phyloP scores from a whole-genome alignment of 2,888 invertebrate genomes.

The Phrixothrix hirtus region DNA sequence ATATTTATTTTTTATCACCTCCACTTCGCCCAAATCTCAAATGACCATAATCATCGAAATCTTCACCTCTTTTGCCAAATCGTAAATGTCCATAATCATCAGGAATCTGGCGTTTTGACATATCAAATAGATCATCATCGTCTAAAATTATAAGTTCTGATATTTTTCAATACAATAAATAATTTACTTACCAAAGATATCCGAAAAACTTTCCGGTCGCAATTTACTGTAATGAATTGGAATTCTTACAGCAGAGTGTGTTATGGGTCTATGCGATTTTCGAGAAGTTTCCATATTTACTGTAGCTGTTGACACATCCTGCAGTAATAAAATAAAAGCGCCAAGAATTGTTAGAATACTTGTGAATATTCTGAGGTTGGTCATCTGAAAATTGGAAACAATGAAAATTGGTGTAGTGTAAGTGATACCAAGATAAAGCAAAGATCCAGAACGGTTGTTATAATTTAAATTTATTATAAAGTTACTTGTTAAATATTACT shows the following conservation, averaged over 20 bases:
- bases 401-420: not conserved
- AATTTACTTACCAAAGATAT: constrained; percentile 43
- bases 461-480: too few species aligned
- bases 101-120: constrained; percentile 59
- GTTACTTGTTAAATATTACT: too few species aligned
- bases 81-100: constrained; percentile 67
- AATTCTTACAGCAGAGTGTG: constrained; percentile 36
- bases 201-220: constrained; percentile 42
- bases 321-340: constrained; percentile 27
- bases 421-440: too few species aligned
- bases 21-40: constrained; percentile 71
- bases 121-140: constrained; percentile 57
- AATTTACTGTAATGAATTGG: constrained; percentile 40
- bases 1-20: constrained; percentile 34
- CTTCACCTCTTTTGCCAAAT: constrained; percentile 65
- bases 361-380: constrained; percentile 23
- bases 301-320: constrained; percentile 29
- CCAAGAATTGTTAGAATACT: constrained; percentile 26
- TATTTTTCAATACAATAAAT: not conserved
- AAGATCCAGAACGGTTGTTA: too few species aligned
- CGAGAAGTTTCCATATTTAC: constrained; percentile 32
- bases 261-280: constrained; percentile 37
- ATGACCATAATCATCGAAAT: constrained; percentile 77
- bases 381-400: constrained; percentile 28
- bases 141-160: constrained; percentile 43